A percentile compares a stretch with the other conserved stretches of the same genome.
These are phyloP conservation scores for Schizaphis graminum DNA, from an alignment of 2,888 invertebrate species.

Conservation along the genomic window DNA sequence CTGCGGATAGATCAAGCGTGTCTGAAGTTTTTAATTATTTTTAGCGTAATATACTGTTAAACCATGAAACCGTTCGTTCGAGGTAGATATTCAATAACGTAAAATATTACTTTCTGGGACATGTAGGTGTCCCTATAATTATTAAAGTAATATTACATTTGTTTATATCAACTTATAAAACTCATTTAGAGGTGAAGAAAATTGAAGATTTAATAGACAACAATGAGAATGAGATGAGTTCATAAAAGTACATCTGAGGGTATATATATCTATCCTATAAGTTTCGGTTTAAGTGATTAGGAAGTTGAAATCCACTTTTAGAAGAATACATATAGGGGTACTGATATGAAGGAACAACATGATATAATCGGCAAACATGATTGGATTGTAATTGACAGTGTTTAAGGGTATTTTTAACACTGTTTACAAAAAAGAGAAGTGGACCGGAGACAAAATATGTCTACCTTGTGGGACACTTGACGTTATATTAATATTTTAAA, in stretches of 20 bases:
- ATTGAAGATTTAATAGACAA: not conserved
- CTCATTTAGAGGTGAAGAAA: too few species aligned
- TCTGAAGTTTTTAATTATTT: not conserved
- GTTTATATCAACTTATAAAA: too few species aligned
- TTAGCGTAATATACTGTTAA: not conserved
- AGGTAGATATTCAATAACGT: too few species aligned
- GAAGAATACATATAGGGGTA: not conserved
- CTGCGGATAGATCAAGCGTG: not conserved
- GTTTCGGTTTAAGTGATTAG: not conserved
- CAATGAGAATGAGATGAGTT: not conserved
- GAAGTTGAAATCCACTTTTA: not conserved
- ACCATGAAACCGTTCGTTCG: too few species aligned
- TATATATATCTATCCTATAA: not conserved
- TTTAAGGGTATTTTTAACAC: not conserved
- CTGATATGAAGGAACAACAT: not conserved
- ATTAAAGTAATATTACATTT: too few species aligned
- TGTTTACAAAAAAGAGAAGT: not conserved
- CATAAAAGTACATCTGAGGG: not conserved
- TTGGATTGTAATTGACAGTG: not conserved
- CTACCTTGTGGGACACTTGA: not conserved
- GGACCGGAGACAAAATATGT: not conserved
- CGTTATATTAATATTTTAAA: not conserved
- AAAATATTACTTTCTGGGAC: too few species aligned
- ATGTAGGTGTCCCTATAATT: too few species aligned
- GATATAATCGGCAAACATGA: not conserved